Evolutionary conservation across 2,113 vertebrate species (phyloP).

Genomic region (Diadophis punctatus): DNA sequence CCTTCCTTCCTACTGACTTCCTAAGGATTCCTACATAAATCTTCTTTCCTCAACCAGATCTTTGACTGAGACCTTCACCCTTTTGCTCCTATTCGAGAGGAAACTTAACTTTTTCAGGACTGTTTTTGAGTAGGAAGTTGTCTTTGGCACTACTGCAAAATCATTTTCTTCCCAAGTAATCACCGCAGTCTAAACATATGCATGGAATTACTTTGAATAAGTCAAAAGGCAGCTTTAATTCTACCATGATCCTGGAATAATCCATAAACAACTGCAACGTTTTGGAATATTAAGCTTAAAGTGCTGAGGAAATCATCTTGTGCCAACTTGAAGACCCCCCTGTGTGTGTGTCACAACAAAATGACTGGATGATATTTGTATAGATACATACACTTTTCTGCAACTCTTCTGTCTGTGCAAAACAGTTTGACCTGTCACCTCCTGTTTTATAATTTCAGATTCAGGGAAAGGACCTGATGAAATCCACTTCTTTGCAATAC

Average conservation of each 20-base stretch:
- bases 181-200: neutral
- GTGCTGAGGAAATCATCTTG: neutral
- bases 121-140: neutral
- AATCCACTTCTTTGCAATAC: conserved; percentile 67
- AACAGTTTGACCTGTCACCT: neutral
- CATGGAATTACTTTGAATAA: neutral
- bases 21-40: neutral
- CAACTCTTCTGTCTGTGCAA: neutral
- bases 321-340: neutral
- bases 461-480: conserved; percentile 69
- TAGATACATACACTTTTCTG: neutral
- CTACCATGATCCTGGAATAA: neutral
- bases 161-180: neutral
- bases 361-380: neutral
- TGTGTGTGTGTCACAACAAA: neutral
- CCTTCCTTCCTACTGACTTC: neutral
- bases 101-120: neutral
- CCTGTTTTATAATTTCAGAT: conserved; percentile 70
- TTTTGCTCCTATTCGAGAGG: neutral
- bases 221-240: neutral
- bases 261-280: neutral
- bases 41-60: neutral
- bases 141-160: neutral
- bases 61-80: neutral
- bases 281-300: neutral